Conservation (phyloP, 2,797 vertebrate species). For the Peromyscus melanophrys region DNA sequence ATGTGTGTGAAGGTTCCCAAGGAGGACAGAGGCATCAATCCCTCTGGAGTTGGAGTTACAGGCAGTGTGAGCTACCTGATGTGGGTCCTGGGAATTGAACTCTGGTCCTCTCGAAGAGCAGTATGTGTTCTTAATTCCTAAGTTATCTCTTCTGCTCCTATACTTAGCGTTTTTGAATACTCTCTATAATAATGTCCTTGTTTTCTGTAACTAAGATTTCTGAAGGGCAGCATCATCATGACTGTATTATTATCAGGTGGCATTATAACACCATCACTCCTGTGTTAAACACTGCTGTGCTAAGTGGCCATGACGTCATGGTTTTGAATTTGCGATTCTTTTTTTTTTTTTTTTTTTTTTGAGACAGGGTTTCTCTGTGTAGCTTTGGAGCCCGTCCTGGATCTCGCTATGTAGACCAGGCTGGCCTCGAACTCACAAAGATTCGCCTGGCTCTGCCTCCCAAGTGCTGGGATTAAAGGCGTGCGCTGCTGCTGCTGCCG, state of each 20-base stretch:
- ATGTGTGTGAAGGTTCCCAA: background rate
- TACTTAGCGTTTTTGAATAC: background rate
- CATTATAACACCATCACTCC: background rate
- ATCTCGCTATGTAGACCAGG: too few species aligned
- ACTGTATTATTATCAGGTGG: background rate
- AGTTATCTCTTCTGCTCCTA: background rate
- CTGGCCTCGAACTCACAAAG: too few species aligned
- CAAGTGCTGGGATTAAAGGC: too few species aligned
- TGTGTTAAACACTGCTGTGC: background rate
- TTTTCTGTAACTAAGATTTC: slow-evolving; percentile 32
- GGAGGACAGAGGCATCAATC: background rate
- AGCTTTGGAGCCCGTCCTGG: too few species aligned
- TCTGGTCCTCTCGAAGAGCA: background rate
- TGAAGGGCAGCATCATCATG: background rate
- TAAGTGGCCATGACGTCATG: background rate
- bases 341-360: background rate
- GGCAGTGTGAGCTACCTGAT: background rate
- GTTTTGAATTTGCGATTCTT: slow-evolving; percentile 39
- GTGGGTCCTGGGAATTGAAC: background rate
- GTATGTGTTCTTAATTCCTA: background rate
- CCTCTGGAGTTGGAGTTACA: background rate
- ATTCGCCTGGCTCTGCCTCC: background rate
- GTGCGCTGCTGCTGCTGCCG: too few species aligned
- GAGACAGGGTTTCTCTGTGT: too few species aligned
- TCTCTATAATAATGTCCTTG: background rate